Percentiles rank a stretch among this genome's conserved stretches.
phyloP scores from a whole-genome alignment of 2,797 vertebrate genomes.

The Spatula versicolor region DNA sequence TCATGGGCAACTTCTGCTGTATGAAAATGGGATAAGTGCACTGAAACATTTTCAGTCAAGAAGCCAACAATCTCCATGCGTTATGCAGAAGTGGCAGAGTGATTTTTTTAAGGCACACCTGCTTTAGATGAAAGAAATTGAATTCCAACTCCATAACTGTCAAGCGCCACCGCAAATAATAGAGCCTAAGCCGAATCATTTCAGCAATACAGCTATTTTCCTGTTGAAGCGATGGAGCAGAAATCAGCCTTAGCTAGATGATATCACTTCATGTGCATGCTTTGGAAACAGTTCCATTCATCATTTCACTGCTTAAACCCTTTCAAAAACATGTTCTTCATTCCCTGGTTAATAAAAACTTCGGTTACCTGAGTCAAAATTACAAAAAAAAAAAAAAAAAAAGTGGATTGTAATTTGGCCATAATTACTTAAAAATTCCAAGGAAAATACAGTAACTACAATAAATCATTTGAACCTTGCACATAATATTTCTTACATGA shows the following conservation, averaged over 20 bases:
- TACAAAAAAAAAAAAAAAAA: neutral
- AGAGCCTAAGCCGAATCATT: slow-evolving; percentile 49
- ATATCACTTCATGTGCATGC: slow-evolving; percentile 34
- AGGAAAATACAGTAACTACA: neutral
- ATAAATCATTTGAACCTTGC: neutral
- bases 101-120: slow-evolving; percentile 55
- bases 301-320: slow-evolving; percentile 55
- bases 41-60: slow-evolving; percentile 43
- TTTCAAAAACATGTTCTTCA: slow-evolving; percentile 37
- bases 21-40: slow-evolving; percentile 49
- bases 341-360: slow-evolving; percentile 43
- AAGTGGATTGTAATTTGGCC: neutral
- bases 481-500: neutral
- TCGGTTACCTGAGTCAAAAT: slow-evolving; percentile 25
- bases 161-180: slow-evolving; percentile 62
- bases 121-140: slow-evolving; percentile 67
- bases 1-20: slow-evolving; percentile 26
- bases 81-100: slow-evolving; percentile 45
- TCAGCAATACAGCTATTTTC: slow-evolving; percentile 68
- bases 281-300: slow-evolving; percentile 60
- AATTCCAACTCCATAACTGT: slow-evolving; percentile 74
- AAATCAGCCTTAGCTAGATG: slow-evolving; percentile 46
- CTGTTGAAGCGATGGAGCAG: slow-evolving; percentile 63
- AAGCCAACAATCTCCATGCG: slow-evolving; percentile 7
- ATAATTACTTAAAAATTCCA: slow-evolving; percentile 9